These are phyloP conservation scores for Clarias laeviceps DNA, from an alignment of 2,797 vertebrate species.

Conservation along the genomic window DNA sequence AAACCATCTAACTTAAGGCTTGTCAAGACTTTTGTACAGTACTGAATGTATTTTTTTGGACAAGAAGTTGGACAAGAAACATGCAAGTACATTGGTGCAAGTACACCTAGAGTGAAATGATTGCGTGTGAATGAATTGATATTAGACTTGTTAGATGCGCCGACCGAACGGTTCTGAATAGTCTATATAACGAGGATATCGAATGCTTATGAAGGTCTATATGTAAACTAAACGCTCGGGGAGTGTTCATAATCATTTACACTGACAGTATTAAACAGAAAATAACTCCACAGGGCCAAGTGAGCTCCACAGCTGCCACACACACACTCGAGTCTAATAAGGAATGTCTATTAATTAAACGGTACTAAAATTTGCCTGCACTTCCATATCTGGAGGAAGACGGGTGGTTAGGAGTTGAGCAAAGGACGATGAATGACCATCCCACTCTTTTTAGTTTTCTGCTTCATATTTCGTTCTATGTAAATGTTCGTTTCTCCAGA, in stretches of 20 bases:
- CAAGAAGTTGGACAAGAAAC: neutral
- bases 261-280: slow-evolving; percentile 33
- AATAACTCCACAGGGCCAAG: slow-evolving; percentile 2
- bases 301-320: slow-evolving; percentile 23
- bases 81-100: slow-evolving; percentile 8
- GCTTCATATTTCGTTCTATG: neutral
- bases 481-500: neutral
- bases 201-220: slow-evolving; percentile 31
- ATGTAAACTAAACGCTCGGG: slow-evolving; percentile 23
- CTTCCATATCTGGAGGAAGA: slow-evolving; percentile 57
- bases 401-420: neutral
- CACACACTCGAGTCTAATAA: slow-evolving; percentile 15
- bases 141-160: neutral
- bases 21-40: no score
- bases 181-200: slow-evolving; percentile 19
- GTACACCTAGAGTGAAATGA: no score
- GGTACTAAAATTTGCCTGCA: slow-evolving; percentile 72
- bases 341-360: slow-evolving; percentile 60
- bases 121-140: neutral
- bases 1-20: no score
- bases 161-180: neutral
- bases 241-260: slow-evolving; percentile 10
- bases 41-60: no score
- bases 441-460: neutral
- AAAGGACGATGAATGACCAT: slow-evolving; percentile 56